Conservation (phyloP, 2,113 vertebrate species). For the Pelusios castaneus region DNA sequence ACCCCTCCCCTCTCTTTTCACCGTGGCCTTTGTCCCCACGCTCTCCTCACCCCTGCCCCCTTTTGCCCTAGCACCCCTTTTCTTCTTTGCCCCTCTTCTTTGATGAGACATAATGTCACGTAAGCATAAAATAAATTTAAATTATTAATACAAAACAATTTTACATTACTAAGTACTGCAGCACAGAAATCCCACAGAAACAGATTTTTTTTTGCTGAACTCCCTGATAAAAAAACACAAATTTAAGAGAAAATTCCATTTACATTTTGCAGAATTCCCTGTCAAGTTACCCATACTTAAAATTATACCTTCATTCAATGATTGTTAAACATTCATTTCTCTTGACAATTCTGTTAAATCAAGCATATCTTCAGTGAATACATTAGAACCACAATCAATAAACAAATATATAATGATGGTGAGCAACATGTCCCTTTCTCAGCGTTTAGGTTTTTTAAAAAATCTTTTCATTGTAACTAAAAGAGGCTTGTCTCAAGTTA, state of each 20-base stretch:
- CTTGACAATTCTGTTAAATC: constrained; percentile 39
- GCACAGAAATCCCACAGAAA: neutral
- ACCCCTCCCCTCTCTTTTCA: no score
- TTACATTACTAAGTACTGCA: no score
- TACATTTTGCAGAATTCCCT: neutral
- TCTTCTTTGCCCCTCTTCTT: no score
- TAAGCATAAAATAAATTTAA: no score
- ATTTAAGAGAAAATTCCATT: neutral
- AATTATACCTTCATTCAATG: neutral
- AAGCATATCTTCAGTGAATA: constrained; percentile 37
- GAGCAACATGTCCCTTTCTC: constrained; percentile 5
- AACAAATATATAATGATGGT: constrained; percentile 39
- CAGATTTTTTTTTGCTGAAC: neutral
- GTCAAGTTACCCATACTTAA: constrained; percentile 3
- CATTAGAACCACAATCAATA: constrained; percentile 56
- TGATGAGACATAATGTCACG: no score
- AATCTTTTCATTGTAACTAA: constrained; percentile 16
- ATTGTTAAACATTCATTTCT: constrained; percentile 9
- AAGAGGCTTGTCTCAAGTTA: constrained; percentile 46
- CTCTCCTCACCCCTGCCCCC: no score
- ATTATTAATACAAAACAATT: no score
- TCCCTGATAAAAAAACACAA: neutral
- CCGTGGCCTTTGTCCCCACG: no score
- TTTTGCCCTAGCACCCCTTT: no score
- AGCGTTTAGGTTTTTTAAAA: neutral